Base-by-base conservation (phyloP, 2,888 invertebrate species). In the Ryuthela nishihirai region DNA sequence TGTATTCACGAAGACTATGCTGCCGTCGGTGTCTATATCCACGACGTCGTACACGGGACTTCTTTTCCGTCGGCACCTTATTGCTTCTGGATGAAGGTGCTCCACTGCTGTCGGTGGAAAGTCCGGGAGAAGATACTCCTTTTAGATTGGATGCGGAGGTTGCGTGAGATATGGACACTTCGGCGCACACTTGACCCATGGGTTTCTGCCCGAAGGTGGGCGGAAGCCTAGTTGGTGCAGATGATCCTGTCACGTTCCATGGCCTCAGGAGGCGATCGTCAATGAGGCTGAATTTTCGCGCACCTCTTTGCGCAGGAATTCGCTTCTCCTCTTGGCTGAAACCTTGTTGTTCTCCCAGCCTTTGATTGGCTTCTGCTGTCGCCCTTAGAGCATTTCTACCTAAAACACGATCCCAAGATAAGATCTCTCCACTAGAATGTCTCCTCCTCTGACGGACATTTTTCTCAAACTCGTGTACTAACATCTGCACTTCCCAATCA, bases 401-500 rank as follows among this genome's bases (percentile, higher is more conserved):
- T n/a, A 53, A 43, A 15, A 59, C 58, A 10, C 34, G 44, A 23
- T 49, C 45, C 54, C 49, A 49, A 0, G 54, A 35, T 3, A 60
- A 41, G 9, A 43, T 47, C 25, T 60, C 60, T 2, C 49, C 60
- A 20, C 49, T 54, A 2, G 60, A 54, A 24, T 54, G 54, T 1
- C 60, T 26, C 26, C 58, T 52, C n/a, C 54, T 25, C 10, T 47
- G 32, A 2, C 23, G 21, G 1, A 64, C 63, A 20, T 69, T 65
- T 39, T 75, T 73, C 21, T 84, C 83, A 65, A 87, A 76, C 71
- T 87, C 85, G 64, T 85, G 81, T 0, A 86, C 87, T 32, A 88
- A 74, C 85, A 87, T 85, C 72, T 82, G 80, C 0, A 87, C 83
- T 72, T 88, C 87, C 87, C 87, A 87, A 69, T 73, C 71, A 47